Conservation (phyloP, 2,113 vertebrate genomes). For the Eulemur rufifrons region DNA sequence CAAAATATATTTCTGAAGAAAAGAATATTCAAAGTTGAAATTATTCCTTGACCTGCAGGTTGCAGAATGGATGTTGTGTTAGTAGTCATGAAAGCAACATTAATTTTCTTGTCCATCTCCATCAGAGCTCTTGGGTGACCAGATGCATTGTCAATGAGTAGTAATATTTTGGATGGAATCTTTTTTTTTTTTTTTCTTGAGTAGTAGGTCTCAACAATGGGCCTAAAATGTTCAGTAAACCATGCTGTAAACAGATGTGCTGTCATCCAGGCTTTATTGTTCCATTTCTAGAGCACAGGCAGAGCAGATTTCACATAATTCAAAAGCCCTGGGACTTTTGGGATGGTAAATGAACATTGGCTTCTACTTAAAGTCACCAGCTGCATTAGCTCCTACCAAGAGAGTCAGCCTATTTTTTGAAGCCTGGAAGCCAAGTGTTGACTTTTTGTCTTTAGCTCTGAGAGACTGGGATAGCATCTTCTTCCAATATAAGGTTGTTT, state of each 20-base stretch:
- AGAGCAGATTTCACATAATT: not conserved
- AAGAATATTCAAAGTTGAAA: not conserved
- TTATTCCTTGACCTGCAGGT: not conserved
- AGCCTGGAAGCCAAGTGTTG: not conserved
- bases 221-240: not conserved
- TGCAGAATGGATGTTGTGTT: not conserved
- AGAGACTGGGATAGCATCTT: not conserved
- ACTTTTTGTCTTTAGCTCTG: not conserved
- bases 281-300: not conserved
- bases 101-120: not conserved
- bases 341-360: not conserved
- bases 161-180: not conserved
- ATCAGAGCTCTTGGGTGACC: not conserved
- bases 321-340: not conserved
- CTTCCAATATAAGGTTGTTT: not conserved
- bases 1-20: not conserved
- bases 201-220: not conserved
- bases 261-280: not conserved
- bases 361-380: not conserved
- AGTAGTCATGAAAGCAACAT: not conserved
- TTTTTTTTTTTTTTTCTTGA: not conserved
- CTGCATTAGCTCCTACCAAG: not conserved
- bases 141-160: not conserved
- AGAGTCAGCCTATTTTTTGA: not conserved
- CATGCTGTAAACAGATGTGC: not conserved